Percentiles rank a stretch among this genome's conserved stretches.
Evolutionary conservation across 2,888 invertebrate genomes (phyloP).

Genomic region (Tenthredo livida): DNA sequence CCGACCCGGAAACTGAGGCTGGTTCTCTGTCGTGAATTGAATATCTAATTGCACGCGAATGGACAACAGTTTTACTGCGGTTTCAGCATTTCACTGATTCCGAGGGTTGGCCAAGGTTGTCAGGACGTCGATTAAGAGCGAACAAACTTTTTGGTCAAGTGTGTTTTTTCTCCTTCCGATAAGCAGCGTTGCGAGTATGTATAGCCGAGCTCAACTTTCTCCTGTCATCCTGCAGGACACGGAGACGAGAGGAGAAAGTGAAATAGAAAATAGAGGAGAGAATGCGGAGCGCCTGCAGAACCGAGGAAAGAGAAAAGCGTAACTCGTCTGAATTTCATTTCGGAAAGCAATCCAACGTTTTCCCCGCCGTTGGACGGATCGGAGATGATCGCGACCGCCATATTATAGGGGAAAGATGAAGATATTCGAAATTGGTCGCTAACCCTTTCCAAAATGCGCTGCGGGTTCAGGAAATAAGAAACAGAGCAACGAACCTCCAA

Average conservation of each 20-base stretch:
- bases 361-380: neutral
- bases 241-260: neutral
- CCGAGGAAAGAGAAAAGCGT: neutral
- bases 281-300: neutral
- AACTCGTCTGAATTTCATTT: constrained; percentile 35
- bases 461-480: neutral
- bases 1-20: constrained; percentile 27
- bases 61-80: constrained; percentile 38
- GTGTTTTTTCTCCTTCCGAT: neutral
- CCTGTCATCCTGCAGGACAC: neutral
- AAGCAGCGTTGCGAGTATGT: neutral
- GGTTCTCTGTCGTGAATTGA: constrained; percentile 27
- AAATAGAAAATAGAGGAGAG: neutral
- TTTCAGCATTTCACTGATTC: constrained; percentile 40
- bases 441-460: neutral
- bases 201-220: neutral
- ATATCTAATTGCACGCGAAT: constrained; percentile 22
- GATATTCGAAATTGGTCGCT: constrained; percentile 38
- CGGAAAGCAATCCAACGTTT: constrained; percentile 9
- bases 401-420: constrained; percentile 2
- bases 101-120: constrained; percentile 12
- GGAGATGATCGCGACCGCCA: constrained; percentile 10
- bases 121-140: constrained; percentile 35
- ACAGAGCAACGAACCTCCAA: neutral
- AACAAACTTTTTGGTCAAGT: constrained; percentile 32